Evolutionary conservation across 2,888 invertebrate species (phyloP).

Genomic region (Microplitis deprimator): DNA sequence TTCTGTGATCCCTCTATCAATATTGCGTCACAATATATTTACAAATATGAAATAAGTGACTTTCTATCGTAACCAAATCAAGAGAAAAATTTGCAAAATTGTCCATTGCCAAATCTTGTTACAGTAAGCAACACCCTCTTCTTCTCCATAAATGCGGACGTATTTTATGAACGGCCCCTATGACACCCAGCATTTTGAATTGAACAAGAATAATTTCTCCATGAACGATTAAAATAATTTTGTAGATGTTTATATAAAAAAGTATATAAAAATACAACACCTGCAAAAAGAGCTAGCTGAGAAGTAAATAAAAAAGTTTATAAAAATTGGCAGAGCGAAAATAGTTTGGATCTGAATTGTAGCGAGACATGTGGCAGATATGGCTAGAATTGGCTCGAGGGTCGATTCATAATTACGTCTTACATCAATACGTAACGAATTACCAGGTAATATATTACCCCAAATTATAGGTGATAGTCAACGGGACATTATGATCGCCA

Average conservation of each 20-base stretch:
- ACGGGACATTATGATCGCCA: slow-evolving; percentile 67
- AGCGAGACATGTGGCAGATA: slow-evolving; percentile 63
- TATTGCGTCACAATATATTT: no score
- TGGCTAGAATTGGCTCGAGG: slow-evolving; percentile 46
- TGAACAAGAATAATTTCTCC: no score
- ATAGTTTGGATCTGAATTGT: neutral
- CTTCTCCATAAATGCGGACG: no score
- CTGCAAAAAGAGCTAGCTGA: neutral
- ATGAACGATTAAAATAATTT: neutral
- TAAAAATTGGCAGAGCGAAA: slow-evolving; percentile 9
- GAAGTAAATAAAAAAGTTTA: neutral
- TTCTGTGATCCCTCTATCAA: no score
- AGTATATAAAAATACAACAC: slow-evolving; percentile 1
- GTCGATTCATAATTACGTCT: slow-evolving; percentile 65
- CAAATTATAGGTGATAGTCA: slow-evolving; percentile 70
- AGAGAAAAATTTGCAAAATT: no score
- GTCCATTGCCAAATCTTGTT: no score
- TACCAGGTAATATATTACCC: slow-evolving; percentile 70
- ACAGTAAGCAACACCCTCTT: no score
- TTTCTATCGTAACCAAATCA: no score
- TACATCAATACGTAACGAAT: slow-evolving; percentile 67
- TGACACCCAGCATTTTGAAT: no score
- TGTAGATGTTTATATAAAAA: slow-evolving; percentile 5
- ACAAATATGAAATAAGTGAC: no score
- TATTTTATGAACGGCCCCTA: no score